Evolutionary conservation across 1,140 invertebrate genomes (phyloP).

Genomic region (Hydropsyche tenuis): DNA sequence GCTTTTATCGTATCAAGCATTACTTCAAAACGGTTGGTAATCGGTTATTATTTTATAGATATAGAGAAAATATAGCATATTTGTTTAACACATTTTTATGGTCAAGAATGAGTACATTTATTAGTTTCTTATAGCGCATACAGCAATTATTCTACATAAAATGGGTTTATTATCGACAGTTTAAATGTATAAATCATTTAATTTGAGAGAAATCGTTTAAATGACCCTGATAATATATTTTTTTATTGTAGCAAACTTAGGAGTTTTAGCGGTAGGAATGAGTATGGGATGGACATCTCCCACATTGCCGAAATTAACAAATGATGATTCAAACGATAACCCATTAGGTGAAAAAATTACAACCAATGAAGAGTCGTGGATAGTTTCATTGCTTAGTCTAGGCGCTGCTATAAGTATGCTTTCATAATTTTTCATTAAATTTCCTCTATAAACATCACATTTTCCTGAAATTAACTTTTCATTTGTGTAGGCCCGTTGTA

Average conservation of each 20-base stretch:
- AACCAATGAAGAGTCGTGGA: constrained; percentile 73
- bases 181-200: neutral
- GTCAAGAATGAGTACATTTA: constrained; percentile 7
- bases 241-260: constrained; percentile 70
- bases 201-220: neutral
- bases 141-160: no score
- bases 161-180: neutral
- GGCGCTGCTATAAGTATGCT: constrained; percentile 78
- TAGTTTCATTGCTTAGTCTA: constrained; percentile 80
- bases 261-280: constrained; percentile 69
- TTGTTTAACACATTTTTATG: neutral
- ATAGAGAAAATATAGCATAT: no score
- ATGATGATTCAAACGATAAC: constrained; percentile 52
- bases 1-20: no score
- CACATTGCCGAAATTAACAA: constrained; percentile 66
- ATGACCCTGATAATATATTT: constrained; percentile 15
- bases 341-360: constrained; percentile 61
- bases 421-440: no score
- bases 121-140: neutral
- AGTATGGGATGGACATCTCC: constrained; percentile 80
- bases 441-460: no score
- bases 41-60: no score
- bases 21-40: no score
- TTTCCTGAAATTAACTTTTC: no score
- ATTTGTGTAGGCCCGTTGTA: constrained; percentile 65